Conservation (phyloP, 2,797 vertebrate genomes). For the Kryptopterus vitreolus region DNA sequence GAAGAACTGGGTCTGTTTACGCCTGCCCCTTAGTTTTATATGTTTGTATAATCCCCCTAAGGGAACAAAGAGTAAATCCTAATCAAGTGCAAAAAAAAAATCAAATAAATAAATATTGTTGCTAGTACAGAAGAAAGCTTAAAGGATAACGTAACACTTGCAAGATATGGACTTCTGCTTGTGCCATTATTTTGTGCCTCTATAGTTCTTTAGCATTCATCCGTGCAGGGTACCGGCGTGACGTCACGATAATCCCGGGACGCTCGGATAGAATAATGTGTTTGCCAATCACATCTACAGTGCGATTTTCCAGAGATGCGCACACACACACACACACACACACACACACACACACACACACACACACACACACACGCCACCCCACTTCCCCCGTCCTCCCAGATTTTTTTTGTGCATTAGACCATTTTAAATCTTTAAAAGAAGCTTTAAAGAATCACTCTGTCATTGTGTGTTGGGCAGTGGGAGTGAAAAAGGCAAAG, state of each 20-base stretch:
- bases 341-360: too few relatives aligned
- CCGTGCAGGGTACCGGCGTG: constrained; percentile 89
- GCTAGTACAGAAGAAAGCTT: constrained; percentile 83
- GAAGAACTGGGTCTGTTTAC: constrained; percentile 71
- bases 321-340: constrained; percentile 22
- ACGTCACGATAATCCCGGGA: constrained; percentile 94
- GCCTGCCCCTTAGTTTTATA: constrained; percentile 82
- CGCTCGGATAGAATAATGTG: constrained; percentile 80
- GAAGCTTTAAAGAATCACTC: not conserved
- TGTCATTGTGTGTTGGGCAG: not conserved
- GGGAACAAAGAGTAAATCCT: constrained; percentile 79
- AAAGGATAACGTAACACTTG: constrained; percentile 86
- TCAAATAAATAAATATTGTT: constrained; percentile 65
- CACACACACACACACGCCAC: too few relatives aligned
- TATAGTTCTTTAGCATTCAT: constrained; percentile 89
- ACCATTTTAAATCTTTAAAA: constrained; percentile 44
- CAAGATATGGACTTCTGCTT: constrained; percentile 86
- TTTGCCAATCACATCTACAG: constrained; percentile 84
- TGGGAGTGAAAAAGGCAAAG: too few relatives aligned
- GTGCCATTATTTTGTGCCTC: constrained; percentile 90
- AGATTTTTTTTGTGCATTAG: constrained; percentile 50
- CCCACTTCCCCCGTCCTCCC: not conserved
- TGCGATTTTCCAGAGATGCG: constrained; percentile 74
- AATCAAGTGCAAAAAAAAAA: constrained; percentile 68
- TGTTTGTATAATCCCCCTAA: constrained; percentile 80